Evolutionary conservation across 2,113 vertebrate genomes (phyloP).

Genomic region (Apaloderma vittatum): DNA sequence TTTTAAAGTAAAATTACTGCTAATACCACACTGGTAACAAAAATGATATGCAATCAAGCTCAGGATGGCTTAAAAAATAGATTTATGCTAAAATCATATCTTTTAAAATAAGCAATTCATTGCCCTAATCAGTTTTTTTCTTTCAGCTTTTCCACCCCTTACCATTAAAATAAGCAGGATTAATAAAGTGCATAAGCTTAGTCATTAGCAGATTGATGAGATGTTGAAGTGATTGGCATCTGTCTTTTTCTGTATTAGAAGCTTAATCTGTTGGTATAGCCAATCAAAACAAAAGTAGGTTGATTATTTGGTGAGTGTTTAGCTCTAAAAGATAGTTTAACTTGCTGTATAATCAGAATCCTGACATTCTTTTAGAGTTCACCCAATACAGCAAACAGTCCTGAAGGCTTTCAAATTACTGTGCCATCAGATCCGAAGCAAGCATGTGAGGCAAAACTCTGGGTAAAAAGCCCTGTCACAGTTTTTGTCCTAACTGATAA

Average conservation of each 20-base stretch:
- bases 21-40: background rate
- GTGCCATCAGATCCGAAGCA: background rate
- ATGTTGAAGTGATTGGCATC: constrained; percentile 47
- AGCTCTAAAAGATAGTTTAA: constrained; percentile 18
- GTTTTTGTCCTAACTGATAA: background rate
- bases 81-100: constrained; percentile 52
- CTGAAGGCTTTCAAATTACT: background rate
- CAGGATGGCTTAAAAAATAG: constrained; percentile 30
- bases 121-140: constrained; percentile 57
- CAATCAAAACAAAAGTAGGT: constrained; percentile 43
- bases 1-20: background rate
- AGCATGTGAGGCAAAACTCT: background rate
- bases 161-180: constrained; percentile 48
- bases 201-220: constrained; percentile 39
- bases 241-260: constrained; percentile 43
- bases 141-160: constrained; percentile 22
- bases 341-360: constrained; percentile 14
- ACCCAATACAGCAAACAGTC: background rate
- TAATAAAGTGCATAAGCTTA: constrained; percentile 51
- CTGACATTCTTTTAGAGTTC: constrained; percentile 5
- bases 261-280: constrained; percentile 6
- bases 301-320: constrained; percentile 47
- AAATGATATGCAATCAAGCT: constrained; percentile 39
- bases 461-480: background rate
- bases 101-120: constrained; percentile 49